A percentile compares a stretch with the other conserved stretches of the same genome.
Conservation (phyloP, 2,888 invertebrate genomes). For the Mythimna loreyi region DNA sequence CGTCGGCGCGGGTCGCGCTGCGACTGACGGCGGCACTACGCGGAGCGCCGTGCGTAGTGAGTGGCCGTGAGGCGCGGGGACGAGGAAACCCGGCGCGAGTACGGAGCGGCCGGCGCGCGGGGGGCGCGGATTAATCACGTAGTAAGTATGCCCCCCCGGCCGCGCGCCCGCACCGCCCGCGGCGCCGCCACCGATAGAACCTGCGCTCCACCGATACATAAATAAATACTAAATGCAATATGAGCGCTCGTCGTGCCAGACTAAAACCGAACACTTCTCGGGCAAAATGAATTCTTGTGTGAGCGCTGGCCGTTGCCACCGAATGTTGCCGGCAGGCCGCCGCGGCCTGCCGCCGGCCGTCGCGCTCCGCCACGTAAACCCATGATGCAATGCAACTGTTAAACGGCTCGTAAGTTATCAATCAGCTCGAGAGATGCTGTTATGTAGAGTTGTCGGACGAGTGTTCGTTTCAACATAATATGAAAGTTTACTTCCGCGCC, state of each 20-base stretch:
- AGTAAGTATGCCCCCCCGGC: conserved; percentile 89
- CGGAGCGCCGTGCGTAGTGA: conserved; percentile 89
- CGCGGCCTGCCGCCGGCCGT: conserved; percentile 48
- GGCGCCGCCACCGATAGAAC: conserved; percentile 79
- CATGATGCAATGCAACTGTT: conserved; percentile 79
- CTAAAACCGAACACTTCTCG: conserved; percentile 90
- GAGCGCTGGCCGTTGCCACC: conserved; percentile 83
- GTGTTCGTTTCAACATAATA: conserved; percentile 62
- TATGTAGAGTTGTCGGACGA: conserved; percentile 63
- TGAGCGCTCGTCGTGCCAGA: conserved; percentile 87
- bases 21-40: conserved; percentile 89
- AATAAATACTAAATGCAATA: conserved; percentile 89
- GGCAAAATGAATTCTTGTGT: conserved; percentile 87
- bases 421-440: conserved; percentile 70
- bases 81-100: conserved; percentile 90
- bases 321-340: conserved; percentile 71
- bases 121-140: conserved; percentile 89
- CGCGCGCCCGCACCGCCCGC: conserved; percentile 72
- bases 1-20: conserved; percentile 88
- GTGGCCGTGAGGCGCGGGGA: conserved; percentile 91
- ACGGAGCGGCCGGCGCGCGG: conserved; percentile 83
- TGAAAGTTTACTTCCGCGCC: conserved; percentile 69
- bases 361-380: conserved; percentile 67
- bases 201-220: conserved; percentile 88
- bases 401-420: conserved; percentile 75